phyloP scores from a whole-genome alignment of 2,113 vertebrate species.

The Atlantisia rogersi region DNA sequence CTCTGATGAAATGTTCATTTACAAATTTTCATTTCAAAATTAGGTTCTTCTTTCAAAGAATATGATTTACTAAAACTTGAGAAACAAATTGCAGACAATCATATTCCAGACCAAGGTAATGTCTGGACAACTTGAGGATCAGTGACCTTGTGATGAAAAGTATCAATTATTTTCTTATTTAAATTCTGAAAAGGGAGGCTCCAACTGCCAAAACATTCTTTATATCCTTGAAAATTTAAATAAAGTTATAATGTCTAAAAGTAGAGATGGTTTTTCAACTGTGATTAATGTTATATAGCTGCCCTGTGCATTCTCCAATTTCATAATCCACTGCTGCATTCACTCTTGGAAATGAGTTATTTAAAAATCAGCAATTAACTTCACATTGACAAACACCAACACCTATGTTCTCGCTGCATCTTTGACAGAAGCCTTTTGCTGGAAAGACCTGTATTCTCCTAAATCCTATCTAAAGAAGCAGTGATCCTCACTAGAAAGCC shows the following conservation, averaged over 20 bases:
- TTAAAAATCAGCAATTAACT: conserved; percentile 8
- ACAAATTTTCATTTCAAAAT: neutral
- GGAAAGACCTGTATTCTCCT: neutral
- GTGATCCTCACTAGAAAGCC: neutral
- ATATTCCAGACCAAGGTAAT: neutral
- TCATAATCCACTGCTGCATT: neutral
- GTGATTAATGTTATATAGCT: neutral
- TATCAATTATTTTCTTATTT: neutral
- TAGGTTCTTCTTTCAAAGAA: neutral
- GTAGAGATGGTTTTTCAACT: neutral
- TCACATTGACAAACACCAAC: neutral
- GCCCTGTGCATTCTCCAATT: neutral
- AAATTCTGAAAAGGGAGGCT: neutral
- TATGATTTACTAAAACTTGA: neutral
- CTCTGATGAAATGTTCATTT: neutral
- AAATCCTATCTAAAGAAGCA: neutral
- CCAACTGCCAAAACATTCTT: neutral
- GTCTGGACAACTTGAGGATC: neutral
- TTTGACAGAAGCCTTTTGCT: neutral
- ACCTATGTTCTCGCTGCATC: neutral
- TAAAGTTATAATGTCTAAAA: neutral
- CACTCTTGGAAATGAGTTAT: conserved; percentile 37
- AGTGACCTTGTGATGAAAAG: neutral
- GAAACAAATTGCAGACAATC: neutral
- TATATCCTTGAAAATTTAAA: neutral